Evolutionary conservation across 1,140 invertebrate species (phyloP).

Genomic region (Psix sp.): DNA sequence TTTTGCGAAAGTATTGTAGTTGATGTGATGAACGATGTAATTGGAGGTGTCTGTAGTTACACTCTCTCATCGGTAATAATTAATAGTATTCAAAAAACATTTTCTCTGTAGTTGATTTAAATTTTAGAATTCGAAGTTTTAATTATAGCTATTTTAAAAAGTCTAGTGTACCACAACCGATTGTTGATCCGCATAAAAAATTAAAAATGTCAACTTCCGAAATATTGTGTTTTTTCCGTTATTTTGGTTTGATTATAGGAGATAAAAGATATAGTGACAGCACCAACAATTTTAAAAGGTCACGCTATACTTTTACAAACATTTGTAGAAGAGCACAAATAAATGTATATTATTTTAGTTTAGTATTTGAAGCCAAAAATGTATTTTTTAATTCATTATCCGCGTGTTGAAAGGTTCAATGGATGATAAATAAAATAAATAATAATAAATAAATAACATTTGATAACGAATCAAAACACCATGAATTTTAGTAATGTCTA

Average conservation of each 20-base stretch:
- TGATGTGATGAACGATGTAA: no score
- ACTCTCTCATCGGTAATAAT: constrained; percentile 4
- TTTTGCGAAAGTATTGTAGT: no score
- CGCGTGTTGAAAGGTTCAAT: background rate
- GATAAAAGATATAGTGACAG: constrained; percentile 11
- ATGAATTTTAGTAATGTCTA: constrained; percentile 1
- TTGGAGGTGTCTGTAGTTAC: constrained; percentile 1
- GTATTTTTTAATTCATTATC: constrained; percentile 15
- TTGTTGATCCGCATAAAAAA: no score
- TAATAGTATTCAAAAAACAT: constrained; percentile 2
- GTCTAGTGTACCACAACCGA: constrained; percentile 15
- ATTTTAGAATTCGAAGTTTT: constrained; percentile 15
- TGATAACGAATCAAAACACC: constrained; percentile 28
- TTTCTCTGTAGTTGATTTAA: constrained; percentile 17
- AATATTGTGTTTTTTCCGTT: constrained; percentile 28
- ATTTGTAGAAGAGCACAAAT: constrained; percentile 10
- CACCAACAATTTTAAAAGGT: constrained; percentile 3
- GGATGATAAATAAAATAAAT: no score
- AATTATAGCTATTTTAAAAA: constrained; percentile 7
- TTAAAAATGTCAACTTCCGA: constrained; percentile 41
- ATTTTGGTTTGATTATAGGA: constrained; percentile 39
- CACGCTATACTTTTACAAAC: constrained; percentile 5
- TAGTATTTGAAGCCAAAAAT: constrained; percentile 26
- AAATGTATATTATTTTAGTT: constrained; percentile 14
- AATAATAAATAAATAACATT: no score